Evolutionary conservation across 2,113 vertebrate genomes (phyloP), one percentile per base, ranked within the genome.

Genomic region (Pontoporia blainvillei): DNA sequence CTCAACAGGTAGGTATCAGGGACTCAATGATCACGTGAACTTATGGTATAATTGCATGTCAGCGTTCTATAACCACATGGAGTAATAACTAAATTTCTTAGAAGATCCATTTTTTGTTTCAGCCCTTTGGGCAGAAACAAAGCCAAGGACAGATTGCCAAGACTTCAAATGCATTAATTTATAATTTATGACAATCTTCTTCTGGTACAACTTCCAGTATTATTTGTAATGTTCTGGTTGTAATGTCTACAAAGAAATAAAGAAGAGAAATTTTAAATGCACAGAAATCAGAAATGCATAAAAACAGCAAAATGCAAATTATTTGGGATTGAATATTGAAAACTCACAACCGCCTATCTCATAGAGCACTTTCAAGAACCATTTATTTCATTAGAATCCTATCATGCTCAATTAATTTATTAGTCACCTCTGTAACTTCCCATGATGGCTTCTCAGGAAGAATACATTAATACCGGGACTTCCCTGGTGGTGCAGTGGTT

Each of bases 171-270:
- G 1, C 3, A 11, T 91, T 57, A 66, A 93, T 96, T 99, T 98
- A 99, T 21, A 95, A 98, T 96, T 98, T 97, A 91, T 96, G 93
- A 67, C 96, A 97, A 82, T 99, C 98, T 85, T 99, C 99, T 79
- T 99, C 90, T 72, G 99, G 99, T 89, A 99, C 94, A 17, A 99
- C 99, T 98, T 99, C 98, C 98, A 99, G 96, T 93, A 99, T 97
- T 97, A 99, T 99, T 98, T 99, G 99, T 97, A 99, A 76, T 46
- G 98, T 98, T 98, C 96, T 97, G 94, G 99, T 99, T 95, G 99
- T 79, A 36, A 67, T 98, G 36, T 99, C 99, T 99, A 98, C 75
- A 98, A 98, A 98, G 90, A 97, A 96, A 98, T 71, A 96, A 96
- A 34, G 91, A 87, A 92, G 39, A 88, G 21, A 96, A 62, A 49